Percentiles rank a stretch among this genome's conserved stretches.
Conservation (phyloP, 2,797 vertebrate species). For the Meriones psammophilus region DNA sequence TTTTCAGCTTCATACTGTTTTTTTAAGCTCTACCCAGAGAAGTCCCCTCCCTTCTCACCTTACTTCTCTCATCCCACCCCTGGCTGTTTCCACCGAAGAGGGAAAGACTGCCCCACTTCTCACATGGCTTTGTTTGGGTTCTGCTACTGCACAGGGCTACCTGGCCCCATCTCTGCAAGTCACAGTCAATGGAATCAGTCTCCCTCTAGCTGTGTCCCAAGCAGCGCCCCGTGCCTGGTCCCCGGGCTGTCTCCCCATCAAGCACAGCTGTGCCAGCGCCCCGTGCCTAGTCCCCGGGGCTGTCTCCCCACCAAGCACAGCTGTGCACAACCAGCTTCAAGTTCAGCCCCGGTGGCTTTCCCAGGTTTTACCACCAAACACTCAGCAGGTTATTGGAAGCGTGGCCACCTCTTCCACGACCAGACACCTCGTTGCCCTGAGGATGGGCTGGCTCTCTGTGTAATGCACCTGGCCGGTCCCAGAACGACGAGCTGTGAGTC, state of each 20-base stretch:
- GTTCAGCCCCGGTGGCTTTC: background rate
- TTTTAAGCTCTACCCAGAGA: background rate
- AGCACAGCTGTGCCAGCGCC: background rate
- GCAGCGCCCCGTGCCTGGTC: background rate
- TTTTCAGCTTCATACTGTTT: background rate
- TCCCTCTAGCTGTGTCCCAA: background rate
- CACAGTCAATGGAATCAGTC: background rate
- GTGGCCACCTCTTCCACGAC: background rate
- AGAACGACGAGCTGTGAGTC: background rate
- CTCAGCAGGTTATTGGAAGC: background rate
- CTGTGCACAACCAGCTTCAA: background rate
- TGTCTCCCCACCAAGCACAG: background rate
- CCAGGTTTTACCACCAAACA: background rate
- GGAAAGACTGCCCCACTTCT: background rate
- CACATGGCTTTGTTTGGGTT: background rate
- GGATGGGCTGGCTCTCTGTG: background rate
- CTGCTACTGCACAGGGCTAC: accelerated
- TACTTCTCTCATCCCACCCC: background rate
- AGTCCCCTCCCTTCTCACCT: background rate
- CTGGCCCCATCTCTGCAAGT: background rate
- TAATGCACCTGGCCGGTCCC: background rate
- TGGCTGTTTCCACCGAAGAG: background rate
- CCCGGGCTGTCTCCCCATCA: background rate
- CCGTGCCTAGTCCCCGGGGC: background rate
- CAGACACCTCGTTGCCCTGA: background rate